A percentile compares a stretch with the other conserved stretches of the same genome.
These are phyloP conservation scores for Drosophila malerkotliana DNA, from an alignment of 1,140 invertebrate genomes.

Conservation along the genomic window DNA sequence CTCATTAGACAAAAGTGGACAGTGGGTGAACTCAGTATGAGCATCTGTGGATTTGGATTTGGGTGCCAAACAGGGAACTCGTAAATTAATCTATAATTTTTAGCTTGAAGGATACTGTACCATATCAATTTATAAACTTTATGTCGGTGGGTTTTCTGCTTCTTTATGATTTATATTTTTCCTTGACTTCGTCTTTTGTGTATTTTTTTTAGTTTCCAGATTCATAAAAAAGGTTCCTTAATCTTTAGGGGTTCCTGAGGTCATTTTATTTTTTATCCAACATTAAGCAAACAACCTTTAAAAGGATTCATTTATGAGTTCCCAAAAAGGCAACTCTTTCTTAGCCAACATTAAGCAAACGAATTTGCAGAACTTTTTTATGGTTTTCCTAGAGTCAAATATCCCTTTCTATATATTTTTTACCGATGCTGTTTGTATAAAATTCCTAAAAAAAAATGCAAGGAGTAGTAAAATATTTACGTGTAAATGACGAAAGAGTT, in stretches of 20 bases:
- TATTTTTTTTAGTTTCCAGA: neutral
- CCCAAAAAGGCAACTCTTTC: conserved; percentile 23
- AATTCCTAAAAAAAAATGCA: conserved; percentile 42
- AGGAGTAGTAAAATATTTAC: conserved; percentile 58
- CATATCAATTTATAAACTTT: too few relatives aligned
- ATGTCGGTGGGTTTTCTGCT: neutral
- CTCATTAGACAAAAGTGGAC: conserved; percentile 69
- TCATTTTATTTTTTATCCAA: conserved; percentile 6
- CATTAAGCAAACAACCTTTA: conserved; percentile 16
- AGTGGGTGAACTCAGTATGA: conserved; percentile 31
- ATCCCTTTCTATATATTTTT: neutral
- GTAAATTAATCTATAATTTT: too few relatives aligned
- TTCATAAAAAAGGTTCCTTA: too few relatives aligned
- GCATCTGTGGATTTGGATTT: conserved; percentile 1
- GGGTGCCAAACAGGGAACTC: too few relatives aligned
- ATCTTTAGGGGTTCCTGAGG: neutral
- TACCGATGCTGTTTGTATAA: conserved; percentile 24
- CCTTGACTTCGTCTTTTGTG: neutral
- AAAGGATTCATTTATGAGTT: conserved; percentile 11
- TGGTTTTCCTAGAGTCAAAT: conserved; percentile 31
- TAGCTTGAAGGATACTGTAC: too few relatives aligned
- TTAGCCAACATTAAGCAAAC: conserved; percentile 57
- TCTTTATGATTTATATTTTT: neutral
- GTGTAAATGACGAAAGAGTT: conserved; percentile 80
- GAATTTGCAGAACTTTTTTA: conserved; percentile 10